A percentile compares a stretch with the other conserved stretches of the same genome.
phyloP scores from a whole-genome alignment of 2,797 vertebrate genomes.

The Micropoecilia bifurca region DNA sequence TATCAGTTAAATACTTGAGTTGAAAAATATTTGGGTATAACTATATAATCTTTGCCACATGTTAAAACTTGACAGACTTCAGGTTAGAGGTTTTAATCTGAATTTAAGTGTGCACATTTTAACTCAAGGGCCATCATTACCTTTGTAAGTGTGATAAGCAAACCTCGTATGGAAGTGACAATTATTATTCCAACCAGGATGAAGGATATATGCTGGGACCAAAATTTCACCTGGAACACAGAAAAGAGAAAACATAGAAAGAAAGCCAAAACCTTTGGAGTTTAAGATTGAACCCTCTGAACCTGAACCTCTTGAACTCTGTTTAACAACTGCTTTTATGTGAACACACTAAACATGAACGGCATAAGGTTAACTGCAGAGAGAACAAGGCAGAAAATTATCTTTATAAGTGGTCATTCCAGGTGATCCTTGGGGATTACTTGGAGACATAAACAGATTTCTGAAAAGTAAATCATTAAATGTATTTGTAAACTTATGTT shows the following conservation, averaged over 20 bases:
- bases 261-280: background rate
- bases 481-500: background rate
- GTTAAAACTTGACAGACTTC: background rate
- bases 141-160: slow-evolving; percentile 98
- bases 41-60: background rate
- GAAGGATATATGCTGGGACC: slow-evolving; percentile 99
- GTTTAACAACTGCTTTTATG: slow-evolving; percentile 13
- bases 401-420: slow-evolving; percentile 47
- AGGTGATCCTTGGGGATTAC: slow-evolving; percentile 6
- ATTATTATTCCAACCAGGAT: slow-evolving; percentile 99
- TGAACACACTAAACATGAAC: slow-evolving; percentile 14
- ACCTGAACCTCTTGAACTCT: background rate
- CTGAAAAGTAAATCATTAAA: slow-evolving; percentile 4
- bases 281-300: background rate
- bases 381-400: slow-evolving; percentile 41
- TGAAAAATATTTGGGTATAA: background rate
- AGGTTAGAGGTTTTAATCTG: background rate
- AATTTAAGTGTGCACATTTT: background rate
- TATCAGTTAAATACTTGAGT: background rate
- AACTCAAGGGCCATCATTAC: slow-evolving; percentile 68
- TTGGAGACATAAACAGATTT: background rate
- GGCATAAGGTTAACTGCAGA: slow-evolving; percentile 20
- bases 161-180: slow-evolving; percentile 95
- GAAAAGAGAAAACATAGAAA: background rate
- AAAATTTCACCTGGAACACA: slow-evolving; percentile 92